Conservation (phyloP, 1,140 invertebrate genomes). For the Hyposmocoma kahamanoa region DNA sequence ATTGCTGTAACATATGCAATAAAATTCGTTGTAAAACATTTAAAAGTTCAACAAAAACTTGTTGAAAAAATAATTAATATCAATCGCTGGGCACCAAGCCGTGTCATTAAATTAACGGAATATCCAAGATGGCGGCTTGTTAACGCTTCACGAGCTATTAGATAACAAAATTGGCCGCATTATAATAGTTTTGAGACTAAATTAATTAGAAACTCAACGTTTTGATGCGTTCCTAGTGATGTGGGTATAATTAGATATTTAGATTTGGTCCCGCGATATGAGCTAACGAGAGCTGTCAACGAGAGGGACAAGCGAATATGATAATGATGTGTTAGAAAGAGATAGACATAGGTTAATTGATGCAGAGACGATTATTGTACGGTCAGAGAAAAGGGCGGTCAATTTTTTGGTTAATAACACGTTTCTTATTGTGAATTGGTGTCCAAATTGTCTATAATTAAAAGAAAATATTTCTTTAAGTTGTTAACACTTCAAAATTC, state of each 20-base stretch:
- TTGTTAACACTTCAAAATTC: no score
- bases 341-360: slow-evolving; percentile 33
- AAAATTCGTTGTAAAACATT: no score
- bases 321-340: slow-evolving; percentile 24
- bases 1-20: no score
- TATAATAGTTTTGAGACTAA: slow-evolving; percentile 70
- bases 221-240: slow-evolving; percentile 58
- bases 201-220: slow-evolving; percentile 69
- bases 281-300: slow-evolving; percentile 52
- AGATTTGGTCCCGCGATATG: slow-evolving; percentile 59
- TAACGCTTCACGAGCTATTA: slow-evolving; percentile 60
- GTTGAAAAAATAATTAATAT: no score
- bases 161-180: slow-evolving; percentile 66
- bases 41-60: no score
- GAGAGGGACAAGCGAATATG: slow-evolving; percentile 27
- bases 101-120: slow-evolving; percentile 59
- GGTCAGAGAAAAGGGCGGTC: not conserved
- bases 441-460: no score
- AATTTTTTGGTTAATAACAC: no score
- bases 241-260: slow-evolving; percentile 71
- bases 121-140: slow-evolving; percentile 60
- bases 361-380: slow-evolving; percentile 41
- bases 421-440: no score
- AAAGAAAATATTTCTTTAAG: no score
- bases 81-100: slow-evolving; percentile 23